Base-by-base conservation (phyloP, 2,888 invertebrate species). In the Chymomyza caudatula region DNA sequence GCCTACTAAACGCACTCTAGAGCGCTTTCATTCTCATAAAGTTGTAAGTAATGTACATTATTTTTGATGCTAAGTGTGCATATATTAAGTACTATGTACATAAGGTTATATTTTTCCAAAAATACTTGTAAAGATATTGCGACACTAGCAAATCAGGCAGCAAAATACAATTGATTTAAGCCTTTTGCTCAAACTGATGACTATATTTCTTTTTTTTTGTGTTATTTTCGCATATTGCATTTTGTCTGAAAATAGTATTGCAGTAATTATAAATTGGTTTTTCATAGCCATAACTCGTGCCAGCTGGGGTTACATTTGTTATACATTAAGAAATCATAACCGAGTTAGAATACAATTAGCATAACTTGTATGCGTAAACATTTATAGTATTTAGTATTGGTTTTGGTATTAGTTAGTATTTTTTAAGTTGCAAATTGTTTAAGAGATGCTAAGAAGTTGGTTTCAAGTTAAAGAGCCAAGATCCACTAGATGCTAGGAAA, bases 201-300 rank as follows among this genome's bases (percentile, higher is more conserved):
- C 43, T 63, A 63, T 51, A 58, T 22, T 20, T 64, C 58, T 59
- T 69, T 61, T 49, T 2, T 60, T 60, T 29, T 47, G 52, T 42
- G n/a, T 19, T 19, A 11, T 43, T 44, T 43, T 44, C 0, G n/a
- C 44, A 13, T 44, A 15, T 57, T 57, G 22, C 23, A 37, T 42
- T 42, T 23, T 15, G 15, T 29, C n/a, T 25, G 29, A 22, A n/a
- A n/a, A 25, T 67, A 57, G 63, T 25, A 54, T 52, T 63, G 58
- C 60, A 51, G n/a, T 43, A 44, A 66, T 58, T 13, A 47, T 17
- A 49, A 49, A 37, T 49, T 3, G 15, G 15, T 78, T 60, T 49
- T 73, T 73, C 78, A 88, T 87, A 89, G 89, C 84, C 84, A 90
- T 89, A 90, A 90, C 90, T 90, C 90, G 90, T 90, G 90, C 90